Base-by-base conservation (phyloP, 2,797 vertebrate genomes). In the Lagorchestes hirsutus region DNA sequence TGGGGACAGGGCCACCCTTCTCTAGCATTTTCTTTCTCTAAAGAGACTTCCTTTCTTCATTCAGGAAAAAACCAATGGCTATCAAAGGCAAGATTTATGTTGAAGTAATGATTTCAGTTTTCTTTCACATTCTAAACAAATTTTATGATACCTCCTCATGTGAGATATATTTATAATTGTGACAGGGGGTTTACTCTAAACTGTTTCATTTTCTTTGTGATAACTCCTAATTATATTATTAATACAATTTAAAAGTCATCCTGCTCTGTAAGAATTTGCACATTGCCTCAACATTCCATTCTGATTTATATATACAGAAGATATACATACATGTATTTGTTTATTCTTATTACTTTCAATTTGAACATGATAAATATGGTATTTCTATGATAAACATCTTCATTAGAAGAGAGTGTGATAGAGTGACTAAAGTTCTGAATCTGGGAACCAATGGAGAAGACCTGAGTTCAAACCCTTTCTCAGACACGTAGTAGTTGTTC, bases 21-120 rank as follows among this genome's bases (percentile, higher is more conserved):
- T 97, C 96, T 97, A 98, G 57, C 10, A 55, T 96, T 97, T 97
- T 91, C 96, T 93, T 96, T 95, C 62, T 94, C 94, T 50, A 62
- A 92, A n/a, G 50, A 1, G 12, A 55, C 94, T 94, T 31, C 29
- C 92, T 97, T 96, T 90, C 18, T 95, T 95, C 90, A 82, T 59
- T 95, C 16, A 92, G 93, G 12, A 62, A 93, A 93, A 93, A 34
- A 3, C n/a, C 55, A 40, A n/a, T n/a, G 22, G 57, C 13, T 90
- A 59, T 62, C 91, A 34, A 67, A 93, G 94, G 14, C 22, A 62
- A 96, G 52, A 5, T 56, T 96, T 82, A 91, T 67, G 82, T 94
- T 92, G 59, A 54, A 54, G 54, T 92, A 28, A 96, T 67, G 59
- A 96, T 62, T 94, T 96, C 14, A n/a, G 56, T 67, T 92, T 31